Percentiles rank a stretch among this genome's conserved stretches.
Conservation (phyloP, 1,140 invertebrate species). For the Drosophila chauvacae region DNA sequence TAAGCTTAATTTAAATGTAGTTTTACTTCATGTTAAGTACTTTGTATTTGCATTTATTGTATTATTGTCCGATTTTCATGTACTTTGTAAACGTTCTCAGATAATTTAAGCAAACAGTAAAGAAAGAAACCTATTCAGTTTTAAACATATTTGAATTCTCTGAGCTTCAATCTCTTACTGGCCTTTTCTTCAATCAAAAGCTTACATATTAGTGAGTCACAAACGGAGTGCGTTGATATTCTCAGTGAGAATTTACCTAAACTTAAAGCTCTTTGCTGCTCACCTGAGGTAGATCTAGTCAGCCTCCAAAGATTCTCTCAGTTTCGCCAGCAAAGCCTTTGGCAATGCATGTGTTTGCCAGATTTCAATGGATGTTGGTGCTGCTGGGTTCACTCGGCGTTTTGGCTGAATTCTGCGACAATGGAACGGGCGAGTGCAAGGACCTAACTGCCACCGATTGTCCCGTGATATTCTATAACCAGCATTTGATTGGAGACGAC, state of each 20-base stretch:
- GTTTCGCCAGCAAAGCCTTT: conserved; percentile 13
- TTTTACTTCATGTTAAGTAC: conserved; percentile 18
- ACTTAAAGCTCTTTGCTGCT: conserved; percentile 20
- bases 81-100: conserved; percentile 17
- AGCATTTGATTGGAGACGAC: conserved; percentile 49
- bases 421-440: conserved; percentile 64
- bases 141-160: background rate
- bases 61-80: conserved; percentile 7
- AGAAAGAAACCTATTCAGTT: background rate
- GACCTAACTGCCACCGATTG: conserved; percentile 47
- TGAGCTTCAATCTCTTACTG: background rate
- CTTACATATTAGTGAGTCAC: conserved; percentile 11
- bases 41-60: conserved; percentile 16
- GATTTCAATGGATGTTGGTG: conserved; percentile 21
- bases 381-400: conserved; percentile 3
- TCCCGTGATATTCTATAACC: conserved; percentile 61
- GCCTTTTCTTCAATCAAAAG: conserved; percentile 13
- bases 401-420: conserved; percentile 54
- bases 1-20: conserved; percentile 35
- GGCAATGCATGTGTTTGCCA: conserved; percentile 13
- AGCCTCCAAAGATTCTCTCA: conserved; percentile 12
- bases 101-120: conserved; percentile 13
- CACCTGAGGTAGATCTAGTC: conserved; percentile 12
- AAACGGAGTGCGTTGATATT: background rate
- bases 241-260: conserved; percentile 2